phyloP scores from a whole-genome alignment of 2,113 vertebrate genomes.

The Agapornis roseicollis region DNA sequence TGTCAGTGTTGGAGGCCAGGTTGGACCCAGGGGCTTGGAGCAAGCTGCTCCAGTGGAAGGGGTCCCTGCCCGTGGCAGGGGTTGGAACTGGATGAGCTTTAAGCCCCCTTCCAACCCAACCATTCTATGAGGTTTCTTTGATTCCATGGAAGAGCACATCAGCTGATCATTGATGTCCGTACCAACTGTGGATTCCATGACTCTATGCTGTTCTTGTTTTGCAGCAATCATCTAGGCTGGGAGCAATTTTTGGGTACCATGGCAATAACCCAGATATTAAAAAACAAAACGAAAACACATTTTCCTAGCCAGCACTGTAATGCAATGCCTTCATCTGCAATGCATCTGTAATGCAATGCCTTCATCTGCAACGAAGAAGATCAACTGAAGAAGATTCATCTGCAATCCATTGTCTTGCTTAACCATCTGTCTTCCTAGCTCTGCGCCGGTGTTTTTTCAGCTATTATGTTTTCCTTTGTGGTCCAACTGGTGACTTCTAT shows the following conservation, averaged over 20 bases:
- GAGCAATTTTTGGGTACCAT: neutral
- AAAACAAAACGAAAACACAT: neutral
- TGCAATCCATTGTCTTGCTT: neutral
- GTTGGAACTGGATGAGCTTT: neutral
- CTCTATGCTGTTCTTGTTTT: neutral
- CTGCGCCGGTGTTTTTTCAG: neutral
- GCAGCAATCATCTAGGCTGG: neutral
- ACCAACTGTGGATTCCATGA: neutral
- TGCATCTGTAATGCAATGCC: neutral
- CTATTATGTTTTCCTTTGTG: neutral
- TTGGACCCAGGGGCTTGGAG: neutral
- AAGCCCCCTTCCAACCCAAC: neutral
- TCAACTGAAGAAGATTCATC: no score
- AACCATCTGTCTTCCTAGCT: neutral
- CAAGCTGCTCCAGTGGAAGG: neutral
- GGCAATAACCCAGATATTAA: neutral
- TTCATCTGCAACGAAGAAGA: neutral
- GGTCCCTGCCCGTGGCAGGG: no score
- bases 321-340: neutral
- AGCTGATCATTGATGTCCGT: neutral
- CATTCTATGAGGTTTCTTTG: neutral
- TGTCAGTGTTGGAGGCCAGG: neutral
- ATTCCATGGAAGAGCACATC: neutral
- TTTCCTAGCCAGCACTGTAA: neutral
- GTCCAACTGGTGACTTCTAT: neutral